Conservation (phyloP, 1,140 invertebrate species). For the Teleopsis dalmanni region DNA sequence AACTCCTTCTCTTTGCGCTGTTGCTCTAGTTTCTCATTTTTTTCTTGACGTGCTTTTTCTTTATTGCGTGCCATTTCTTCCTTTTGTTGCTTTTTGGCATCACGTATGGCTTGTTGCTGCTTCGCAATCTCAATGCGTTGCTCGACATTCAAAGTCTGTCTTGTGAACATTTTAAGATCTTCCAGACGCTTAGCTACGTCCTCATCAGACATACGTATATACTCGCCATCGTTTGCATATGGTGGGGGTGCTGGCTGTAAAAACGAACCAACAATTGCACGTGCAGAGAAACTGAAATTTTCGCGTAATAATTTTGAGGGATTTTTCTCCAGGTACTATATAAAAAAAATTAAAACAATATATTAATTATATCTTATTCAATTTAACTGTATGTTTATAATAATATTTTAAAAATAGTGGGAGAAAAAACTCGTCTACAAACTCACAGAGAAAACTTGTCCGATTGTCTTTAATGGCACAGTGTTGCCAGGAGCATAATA, state of each 20-base stretch:
- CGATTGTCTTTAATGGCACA: slow-evolving; percentile 45
- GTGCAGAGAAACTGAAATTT: slow-evolving; percentile 87
- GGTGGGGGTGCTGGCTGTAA: slow-evolving; percentile 59
- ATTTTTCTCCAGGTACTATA: slow-evolving; percentile 71
- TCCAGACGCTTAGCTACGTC: slow-evolving; percentile 52
- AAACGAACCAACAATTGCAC: slow-evolving; percentile 82
- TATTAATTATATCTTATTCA: neutral
- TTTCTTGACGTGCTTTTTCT: slow-evolving; percentile 54
- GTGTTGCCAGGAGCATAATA: slow-evolving; percentile 69
- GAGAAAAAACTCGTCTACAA: slow-evolving; percentile 28
- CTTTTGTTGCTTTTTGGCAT: slow-evolving; percentile 52
- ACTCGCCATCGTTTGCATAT: slow-evolving; percentile 49
- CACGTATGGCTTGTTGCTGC: slow-evolving; percentile 55
- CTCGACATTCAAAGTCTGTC: slow-evolving; percentile 56
- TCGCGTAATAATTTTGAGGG: slow-evolving; percentile 70
- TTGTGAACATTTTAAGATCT: slow-evolving; percentile 41
- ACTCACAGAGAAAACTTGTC: slow-evolving; percentile 50
- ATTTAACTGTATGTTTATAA: neutral
- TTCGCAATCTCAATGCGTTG: slow-evolving; percentile 58
- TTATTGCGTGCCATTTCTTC: slow-evolving; percentile 46
- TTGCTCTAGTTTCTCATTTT: slow-evolving; percentile 68
- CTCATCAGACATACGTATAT: slow-evolving; percentile 53
- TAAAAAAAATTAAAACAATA: slow-evolving; percentile 17
- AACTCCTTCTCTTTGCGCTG: slow-evolving; percentile 66
- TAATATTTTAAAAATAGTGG: neutral